A percentile compares a stretch with the other conserved stretches of the same genome.
Conservation (phyloP, 2,888 invertebrate genomes). For the Polymixis flavicincta region DNA sequence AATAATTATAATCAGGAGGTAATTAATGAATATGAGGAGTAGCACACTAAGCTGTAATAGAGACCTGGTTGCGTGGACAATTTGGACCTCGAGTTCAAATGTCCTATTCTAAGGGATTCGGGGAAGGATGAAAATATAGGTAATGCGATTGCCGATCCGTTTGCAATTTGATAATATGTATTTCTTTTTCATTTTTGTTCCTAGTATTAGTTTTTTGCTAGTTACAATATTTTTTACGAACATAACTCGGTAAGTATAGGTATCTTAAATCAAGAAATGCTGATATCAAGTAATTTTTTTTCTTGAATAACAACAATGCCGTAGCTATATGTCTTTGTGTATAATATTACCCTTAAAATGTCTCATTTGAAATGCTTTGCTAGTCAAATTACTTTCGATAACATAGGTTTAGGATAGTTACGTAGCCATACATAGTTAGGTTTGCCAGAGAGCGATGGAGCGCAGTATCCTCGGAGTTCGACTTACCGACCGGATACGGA, state of each 20-base stretch:
- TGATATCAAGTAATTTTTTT: neutral
- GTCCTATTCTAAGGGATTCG: neutral
- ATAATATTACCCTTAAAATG: neutral
- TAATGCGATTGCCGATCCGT: neutral
- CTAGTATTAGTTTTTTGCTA: neutral
- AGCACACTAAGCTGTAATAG: neutral
- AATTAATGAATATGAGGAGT: constrained; percentile 3
- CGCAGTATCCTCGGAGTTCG: too few relatives aligned
- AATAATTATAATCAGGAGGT: constrained; percentile 49
- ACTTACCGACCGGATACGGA: too few relatives aligned
- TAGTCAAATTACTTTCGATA: too few relatives aligned
- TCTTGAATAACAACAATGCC: neutral
- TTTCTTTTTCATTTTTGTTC: neutral
- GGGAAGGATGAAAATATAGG: too few relatives aligned
- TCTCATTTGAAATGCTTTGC: too few relatives aligned
- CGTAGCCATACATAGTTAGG: too few relatives aligned
- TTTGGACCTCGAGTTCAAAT: neutral
- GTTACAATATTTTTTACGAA: neutral
- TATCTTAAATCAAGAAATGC: neutral
- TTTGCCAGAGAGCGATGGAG: too few relatives aligned
- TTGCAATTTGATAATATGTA: neutral
- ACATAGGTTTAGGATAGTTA: too few relatives aligned
- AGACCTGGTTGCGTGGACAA: neutral
- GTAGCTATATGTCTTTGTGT: neutral
- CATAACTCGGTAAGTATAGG: neutral